Percentiles rank a stretch among this genome's conserved stretches.
Conservation (phyloP, 2,888 invertebrate genomes). For the Acronicta leporina region DNA sequence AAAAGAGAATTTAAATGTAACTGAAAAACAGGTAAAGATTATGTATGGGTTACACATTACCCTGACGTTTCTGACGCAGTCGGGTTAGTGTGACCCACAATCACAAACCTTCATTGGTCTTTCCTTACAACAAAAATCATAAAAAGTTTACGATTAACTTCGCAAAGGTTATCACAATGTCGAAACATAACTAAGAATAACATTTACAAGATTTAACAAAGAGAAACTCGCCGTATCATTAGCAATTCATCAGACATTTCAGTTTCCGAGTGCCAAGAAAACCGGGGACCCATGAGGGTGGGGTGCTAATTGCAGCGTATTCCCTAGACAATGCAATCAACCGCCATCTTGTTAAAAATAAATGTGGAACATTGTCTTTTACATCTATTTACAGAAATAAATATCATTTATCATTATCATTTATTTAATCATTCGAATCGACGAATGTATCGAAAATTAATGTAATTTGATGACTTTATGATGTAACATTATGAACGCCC, state of each 20-base stretch:
- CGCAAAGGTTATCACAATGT: conserved; percentile 51
- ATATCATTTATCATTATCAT: too few relatives aligned
- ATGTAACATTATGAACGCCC: too few relatives aligned
- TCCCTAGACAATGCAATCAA: too few relatives aligned
- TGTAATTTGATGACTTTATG: too few relatives aligned
- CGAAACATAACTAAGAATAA: conserved; percentile 59
- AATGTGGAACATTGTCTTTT: too few relatives aligned
- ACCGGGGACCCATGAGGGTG: conserved; percentile 49
- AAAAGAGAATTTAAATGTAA: too few relatives aligned
- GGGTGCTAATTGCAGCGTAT: conserved; percentile 26
- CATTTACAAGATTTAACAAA: conserved; percentile 65
- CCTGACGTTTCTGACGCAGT: conserved; percentile 1
- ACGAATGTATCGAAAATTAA: too few relatives aligned
- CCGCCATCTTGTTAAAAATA: neutral
- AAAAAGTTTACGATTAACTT: conserved; percentile 52
- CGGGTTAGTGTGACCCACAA: conserved; percentile 14
- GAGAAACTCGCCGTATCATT: conserved; percentile 64
- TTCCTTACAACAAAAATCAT: conserved; percentile 9
- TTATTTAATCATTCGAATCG: too few relatives aligned
- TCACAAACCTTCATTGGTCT: conserved; percentile 4
- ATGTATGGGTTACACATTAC: neutral
- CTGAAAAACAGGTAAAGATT: neutral
- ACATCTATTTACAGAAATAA: too few relatives aligned
- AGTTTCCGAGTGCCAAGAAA: conserved; percentile 65
- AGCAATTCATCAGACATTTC: conserved; percentile 75